Conservation (phyloP, 2,888 invertebrate species). For the Peribatodes rhomboidaria region DNA sequence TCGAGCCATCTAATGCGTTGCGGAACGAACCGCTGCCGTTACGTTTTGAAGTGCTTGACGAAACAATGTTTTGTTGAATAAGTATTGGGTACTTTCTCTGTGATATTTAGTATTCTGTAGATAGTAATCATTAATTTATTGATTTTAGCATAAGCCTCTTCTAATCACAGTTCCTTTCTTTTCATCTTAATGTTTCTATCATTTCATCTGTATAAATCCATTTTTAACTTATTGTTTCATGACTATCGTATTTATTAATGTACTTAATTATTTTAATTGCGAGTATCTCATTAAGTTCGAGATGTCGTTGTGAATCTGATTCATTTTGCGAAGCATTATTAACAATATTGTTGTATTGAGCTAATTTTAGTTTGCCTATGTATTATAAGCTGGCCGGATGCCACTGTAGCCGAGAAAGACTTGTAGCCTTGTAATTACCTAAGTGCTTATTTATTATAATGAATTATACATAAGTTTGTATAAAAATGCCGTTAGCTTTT, state of each 20-base stretch:
- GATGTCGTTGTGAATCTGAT: constrained; percentile 56
- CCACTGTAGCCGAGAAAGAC: constrained; percentile 81
- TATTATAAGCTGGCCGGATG: constrained; percentile 74
- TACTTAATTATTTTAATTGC: constrained; percentile 55
- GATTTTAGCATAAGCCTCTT: constrained; percentile 71
- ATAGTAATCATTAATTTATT: constrained; percentile 82
- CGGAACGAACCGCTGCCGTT: constrained; percentile 38
- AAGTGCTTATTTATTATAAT: constrained; percentile 77
- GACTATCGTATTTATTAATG: constrained; percentile 63
- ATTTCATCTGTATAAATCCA: constrained; percentile 49
- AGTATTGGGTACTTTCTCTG: constrained; percentile 86
- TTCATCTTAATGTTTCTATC: constrained; percentile 54
- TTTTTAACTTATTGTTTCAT: constrained; percentile 60
- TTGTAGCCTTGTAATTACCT: constrained; percentile 70
- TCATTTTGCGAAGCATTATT: constrained; percentile 60
- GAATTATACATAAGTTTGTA: constrained; percentile 62
- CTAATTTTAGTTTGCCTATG: constrained; percentile 58
- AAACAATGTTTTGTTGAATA: constrained; percentile 80
- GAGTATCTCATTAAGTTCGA: constrained; percentile 52
- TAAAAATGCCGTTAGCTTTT: constrained; percentile 74
- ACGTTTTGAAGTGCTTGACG: constrained; percentile 74
- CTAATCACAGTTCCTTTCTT: constrained; percentile 73
- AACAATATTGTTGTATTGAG: constrained; percentile 55
- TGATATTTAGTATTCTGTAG: constrained; percentile 86
- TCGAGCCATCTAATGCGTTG: constrained; percentile 22